Percentiles rank a stretch among this genome's conserved stretches.
Conservation (phyloP, 2,888 invertebrate genomes). For the Julus scanicus region DNA sequence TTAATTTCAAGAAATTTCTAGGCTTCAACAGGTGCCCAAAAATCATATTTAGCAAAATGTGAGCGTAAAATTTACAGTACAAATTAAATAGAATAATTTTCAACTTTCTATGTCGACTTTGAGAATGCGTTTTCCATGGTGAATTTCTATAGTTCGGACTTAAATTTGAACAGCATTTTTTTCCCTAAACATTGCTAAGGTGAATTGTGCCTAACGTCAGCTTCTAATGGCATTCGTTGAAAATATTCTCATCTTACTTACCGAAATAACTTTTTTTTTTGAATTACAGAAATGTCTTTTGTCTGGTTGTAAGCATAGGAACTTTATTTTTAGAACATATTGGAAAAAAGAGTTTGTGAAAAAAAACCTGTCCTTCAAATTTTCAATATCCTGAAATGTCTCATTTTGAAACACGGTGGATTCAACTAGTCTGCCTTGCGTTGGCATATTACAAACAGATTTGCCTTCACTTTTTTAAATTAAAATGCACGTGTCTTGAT, state of each 20-base stretch:
- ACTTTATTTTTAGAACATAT: slow-evolving; percentile 19
- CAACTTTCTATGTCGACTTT: no score
- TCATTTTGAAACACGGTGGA: slow-evolving; percentile 14
- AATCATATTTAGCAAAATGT: no score
- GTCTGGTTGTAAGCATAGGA: not conserved
- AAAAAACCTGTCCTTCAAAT: no score
- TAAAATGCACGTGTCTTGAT: not conserved
- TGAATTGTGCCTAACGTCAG: not conserved
- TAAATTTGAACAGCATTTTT: not conserved
- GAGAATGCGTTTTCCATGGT: slow-evolving; percentile 8
- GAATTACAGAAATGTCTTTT: slow-evolving; percentile 6
- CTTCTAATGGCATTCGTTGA: not conserved
- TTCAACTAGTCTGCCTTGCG: not conserved
- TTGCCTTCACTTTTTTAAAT: not conserved
- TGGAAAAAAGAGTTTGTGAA: slow-evolving; percentile 14
- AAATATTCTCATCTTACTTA: slow-evolving; percentile 21
- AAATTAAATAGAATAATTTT: no score
- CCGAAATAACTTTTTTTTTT: not conserved
- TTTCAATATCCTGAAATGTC: slow-evolving; percentile 27
- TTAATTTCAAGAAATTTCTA: no score
- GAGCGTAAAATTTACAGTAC: no score
- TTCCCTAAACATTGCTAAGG: slow-evolving; percentile 16
- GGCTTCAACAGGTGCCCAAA: no score
- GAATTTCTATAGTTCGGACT: not conserved
- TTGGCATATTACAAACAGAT: not conserved